Percentiles rank a stretch among this genome's conserved stretches.
These are phyloP conservation scores for Rhagoletis pomonella DNA, from an alignment of 1,140 invertebrate genomes.

Conservation along the genomic window DNA sequence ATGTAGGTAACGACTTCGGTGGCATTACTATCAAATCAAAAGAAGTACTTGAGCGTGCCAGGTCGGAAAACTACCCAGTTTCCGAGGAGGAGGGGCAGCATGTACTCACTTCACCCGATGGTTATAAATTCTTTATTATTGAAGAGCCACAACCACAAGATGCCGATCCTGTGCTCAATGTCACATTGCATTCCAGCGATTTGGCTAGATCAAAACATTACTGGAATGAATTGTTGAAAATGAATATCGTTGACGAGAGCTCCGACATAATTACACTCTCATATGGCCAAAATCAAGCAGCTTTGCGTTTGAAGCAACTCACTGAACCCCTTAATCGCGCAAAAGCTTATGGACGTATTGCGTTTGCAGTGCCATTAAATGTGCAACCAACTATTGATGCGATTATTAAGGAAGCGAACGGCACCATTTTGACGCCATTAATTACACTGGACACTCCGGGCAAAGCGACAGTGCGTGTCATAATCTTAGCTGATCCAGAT, in stretches of 20 bases:
- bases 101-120: conserved; percentile 84
- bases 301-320: conserved; percentile 83
- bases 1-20: conserved; percentile 88
- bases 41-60: conserved; percentile 84
- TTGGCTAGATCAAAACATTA: conserved; percentile 85
- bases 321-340: conserved; percentile 84
- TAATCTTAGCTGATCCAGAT: conserved; percentile 97
- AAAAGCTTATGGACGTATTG: conserved; percentile 96
- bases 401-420: conserved; percentile 82
- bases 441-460: conserved; percentile 95
- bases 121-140: conserved; percentile 90
- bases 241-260: conserved; percentile 80
- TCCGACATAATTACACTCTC: conserved; percentile 80
- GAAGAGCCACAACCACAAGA: conserved; percentile 81
- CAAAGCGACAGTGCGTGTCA: conserved; percentile 95
- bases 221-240: conserved; percentile 86
- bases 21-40: conserved; percentile 90
- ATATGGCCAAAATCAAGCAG: conserved; percentile 84
- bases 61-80: conserved; percentile 75
- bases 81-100: conserved; percentile 60
- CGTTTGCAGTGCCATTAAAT: conserved; percentile 89
- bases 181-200: conserved; percentile 87
- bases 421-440: conserved; percentile 90
- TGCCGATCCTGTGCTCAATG: conserved; percentile 88
- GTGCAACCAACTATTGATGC: conserved; percentile 85